A percentile compares a stretch with the other conserved stretches of the same genome.
phyloP scores from a whole-genome alignment of 2,888 invertebrate species.

The Emmelina monodactyla region DNA sequence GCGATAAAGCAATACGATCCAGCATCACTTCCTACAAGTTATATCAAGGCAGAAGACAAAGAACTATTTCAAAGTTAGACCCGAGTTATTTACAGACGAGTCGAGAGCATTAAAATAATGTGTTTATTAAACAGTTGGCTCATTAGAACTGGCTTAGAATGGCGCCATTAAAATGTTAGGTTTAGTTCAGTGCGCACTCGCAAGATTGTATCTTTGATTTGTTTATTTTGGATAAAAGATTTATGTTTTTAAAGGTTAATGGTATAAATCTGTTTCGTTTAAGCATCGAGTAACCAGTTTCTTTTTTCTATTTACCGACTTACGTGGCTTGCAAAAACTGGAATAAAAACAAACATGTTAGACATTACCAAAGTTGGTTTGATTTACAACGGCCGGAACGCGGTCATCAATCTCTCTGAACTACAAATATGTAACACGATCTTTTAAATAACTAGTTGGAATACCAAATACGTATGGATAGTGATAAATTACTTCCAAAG shows the following conservation, averaged over 20 bases:
- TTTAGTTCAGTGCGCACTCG: too few species aligned
- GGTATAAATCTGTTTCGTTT: too few species aligned
- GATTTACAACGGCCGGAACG: conserved; percentile 1
- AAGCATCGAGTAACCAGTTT: too few species aligned
- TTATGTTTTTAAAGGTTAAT: too few species aligned
- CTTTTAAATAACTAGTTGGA: neutral
- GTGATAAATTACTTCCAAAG: conserved; percentile 1
- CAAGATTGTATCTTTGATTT: too few species aligned
- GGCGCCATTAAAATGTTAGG: conserved; percentile 25
- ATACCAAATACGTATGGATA: neutral
- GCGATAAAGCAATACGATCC: neutral
- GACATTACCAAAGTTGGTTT: neutral
- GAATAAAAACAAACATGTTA: too few species aligned
- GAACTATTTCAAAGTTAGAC: conserved; percentile 18
- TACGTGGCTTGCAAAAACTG: too few species aligned
- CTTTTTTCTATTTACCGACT: too few species aligned
- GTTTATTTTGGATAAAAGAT: too few species aligned
- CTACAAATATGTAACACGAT: conserved; percentile 1
- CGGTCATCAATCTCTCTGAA: neutral
- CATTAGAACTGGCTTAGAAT: conserved; percentile 24
- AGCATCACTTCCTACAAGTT: too few species aligned
- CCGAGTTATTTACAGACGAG: conserved; percentile 17
- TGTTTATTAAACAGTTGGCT: conserved; percentile 23
- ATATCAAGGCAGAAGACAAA: conserved; percentile 21
- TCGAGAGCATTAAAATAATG: conserved; percentile 22